Conservation (phyloP, 2,113 vertebrate genomes). For the Spea multiplicata region DNA sequence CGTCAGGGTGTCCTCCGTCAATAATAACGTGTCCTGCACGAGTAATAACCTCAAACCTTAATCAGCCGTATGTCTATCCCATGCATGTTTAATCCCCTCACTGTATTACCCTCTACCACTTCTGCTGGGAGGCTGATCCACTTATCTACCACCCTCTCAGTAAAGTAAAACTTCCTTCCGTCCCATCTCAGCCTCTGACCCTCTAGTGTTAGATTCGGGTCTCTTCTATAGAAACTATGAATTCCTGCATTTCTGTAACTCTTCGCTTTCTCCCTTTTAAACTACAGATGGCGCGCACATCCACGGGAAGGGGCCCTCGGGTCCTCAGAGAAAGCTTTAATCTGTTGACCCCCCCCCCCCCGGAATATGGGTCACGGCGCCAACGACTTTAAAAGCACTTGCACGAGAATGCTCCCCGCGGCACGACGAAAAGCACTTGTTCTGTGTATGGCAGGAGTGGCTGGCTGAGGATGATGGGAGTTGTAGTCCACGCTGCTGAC, state of each 20-base stretch:
- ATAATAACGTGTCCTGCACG: too few species aligned
- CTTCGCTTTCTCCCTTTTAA: conserved; percentile 24
- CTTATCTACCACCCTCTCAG: too few species aligned
- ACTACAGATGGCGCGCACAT: conserved; percentile 73
- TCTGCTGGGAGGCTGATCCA: too few species aligned
- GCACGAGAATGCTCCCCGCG: neutral
- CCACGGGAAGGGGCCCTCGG: conserved; percentile 69
- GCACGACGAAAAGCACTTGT: too few species aligned
- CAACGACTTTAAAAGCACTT: neutral
- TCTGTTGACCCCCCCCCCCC: neutral
- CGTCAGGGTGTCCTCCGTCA: too few species aligned
- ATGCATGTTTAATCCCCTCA: too few species aligned
- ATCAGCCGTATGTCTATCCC: too few species aligned
- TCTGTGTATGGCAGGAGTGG: neutral
- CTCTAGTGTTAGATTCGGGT: too few species aligned
- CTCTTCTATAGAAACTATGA: neutral
- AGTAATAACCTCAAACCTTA: too few species aligned
- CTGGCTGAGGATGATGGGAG: neutral
- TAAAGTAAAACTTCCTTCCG: too few species aligned
- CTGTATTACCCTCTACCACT: too few species aligned
- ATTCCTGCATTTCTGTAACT: neutral
- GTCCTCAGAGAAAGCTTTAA: conserved; percentile 75
- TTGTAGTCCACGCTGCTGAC: neutral
- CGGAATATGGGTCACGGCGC: neutral
- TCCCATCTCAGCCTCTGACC: too few species aligned